Base-by-base conservation (phyloP, 2,888 invertebrate genomes). In the Pseudococcus viburni region DNA sequence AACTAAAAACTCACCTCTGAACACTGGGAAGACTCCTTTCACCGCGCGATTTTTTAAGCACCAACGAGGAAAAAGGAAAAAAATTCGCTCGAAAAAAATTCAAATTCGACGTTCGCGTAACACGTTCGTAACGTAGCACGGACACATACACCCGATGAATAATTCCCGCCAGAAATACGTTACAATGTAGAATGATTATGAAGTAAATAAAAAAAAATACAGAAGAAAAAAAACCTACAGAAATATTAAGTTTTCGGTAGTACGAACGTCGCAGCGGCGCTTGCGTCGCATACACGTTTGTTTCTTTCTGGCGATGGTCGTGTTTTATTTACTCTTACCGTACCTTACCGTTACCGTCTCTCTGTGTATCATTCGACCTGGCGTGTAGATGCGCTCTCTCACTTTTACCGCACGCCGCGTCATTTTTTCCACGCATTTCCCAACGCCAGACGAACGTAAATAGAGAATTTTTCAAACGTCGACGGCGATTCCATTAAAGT, bases 301-400 rank as follows among this genome's bases (percentile, higher is more conserved):
- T 77, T 77, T 77, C 77, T 77, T 77, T 77, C 77, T 77, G 33
- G 39, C 77, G 77, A 77, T 77, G 12, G 77, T 39, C 64, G 64
- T 77, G 77, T 77, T 77, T 77, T 77, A 77, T 77, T 77, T 77
- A 77, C 77, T 77, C 33, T 77, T 22, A 15, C 77, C 77, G 39
- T 77, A 77, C 22, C 77, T 77, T 39, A 6, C 77, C 77, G 73
- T 39, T 15, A 33, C 26, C 15, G 33, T 33, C 51, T 51, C 51
- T 46, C 46, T 51, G 1, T 12, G 51, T 51, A 12, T 51, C 15
- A 39, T 26, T 77, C 64, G 64, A 64, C 12, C 39, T 77, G 33
- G 33, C 77, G 22, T 26, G 77, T 77, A 26, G 77, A 77, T 39
- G 77, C 77, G 77, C 77, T 77, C 77, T 39, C 77, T 77, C 39